Base-by-base conservation (phyloP, 2,797 vertebrate genomes). In the Scleropages formosus region DNA sequence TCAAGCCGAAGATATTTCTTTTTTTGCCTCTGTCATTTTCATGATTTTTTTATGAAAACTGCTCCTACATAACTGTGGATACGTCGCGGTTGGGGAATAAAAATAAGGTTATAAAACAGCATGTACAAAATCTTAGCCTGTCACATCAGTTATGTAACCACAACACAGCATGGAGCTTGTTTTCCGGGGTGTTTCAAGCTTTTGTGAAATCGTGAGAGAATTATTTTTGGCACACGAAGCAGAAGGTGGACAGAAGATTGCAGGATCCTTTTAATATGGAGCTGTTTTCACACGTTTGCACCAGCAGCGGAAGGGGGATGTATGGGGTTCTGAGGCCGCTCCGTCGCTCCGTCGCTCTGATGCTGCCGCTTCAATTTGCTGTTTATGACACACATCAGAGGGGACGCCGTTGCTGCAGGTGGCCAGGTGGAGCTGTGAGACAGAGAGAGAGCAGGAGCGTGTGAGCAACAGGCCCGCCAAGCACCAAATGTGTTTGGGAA, bases 401-500 rank as follows among this genome's bases (percentile, higher is more conserved):
- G 71, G 60, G 71, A 60, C 49, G 69, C 69, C 58, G 31, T 58
- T 31, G 69, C 71, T 56, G 71, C 58, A 61, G 58, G 71, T 61
- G 44, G 58, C 60, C 31, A 39, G 31, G 31, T 39, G 31, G 31
- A 39, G 31, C 31, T 39, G 31, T 39, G 62, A 31, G 62, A 64
- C 20, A 63, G 22, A 31, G 62, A 13, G 24, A 73, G 58, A 73
- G 71, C 27, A 46, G 56, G 27, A 22, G 27, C 16, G 31, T 16
- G 47, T 18, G 20, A 31, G 70, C 22, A 64, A 31, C 62, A 26
- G 56, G 10, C 31, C 53, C 18, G 46, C 0, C 7, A 31, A 60
- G 53, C 56, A 47, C 71, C 58, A 60, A 26, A 61, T 73, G 60
- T 49, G 71, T 73, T 73, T 73, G 60, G 71, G 60, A 73, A 73